Conservation (phyloP, 2,797 vertebrate species). For the Micromesistius poutassou region DNA sequence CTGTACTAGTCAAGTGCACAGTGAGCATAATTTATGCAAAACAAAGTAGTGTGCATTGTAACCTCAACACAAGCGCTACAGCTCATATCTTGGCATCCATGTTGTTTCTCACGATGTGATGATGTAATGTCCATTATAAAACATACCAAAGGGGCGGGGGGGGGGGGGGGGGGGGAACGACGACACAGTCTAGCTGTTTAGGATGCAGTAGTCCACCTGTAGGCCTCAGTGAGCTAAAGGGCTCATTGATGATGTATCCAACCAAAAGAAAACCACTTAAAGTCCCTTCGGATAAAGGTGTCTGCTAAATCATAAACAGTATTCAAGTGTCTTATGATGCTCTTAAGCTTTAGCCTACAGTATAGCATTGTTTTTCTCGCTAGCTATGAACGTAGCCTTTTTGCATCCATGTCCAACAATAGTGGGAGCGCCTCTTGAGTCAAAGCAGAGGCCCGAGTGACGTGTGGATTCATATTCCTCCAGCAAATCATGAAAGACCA, state of each 20-base stretch:
- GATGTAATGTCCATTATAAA: not conserved
- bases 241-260: not conserved
- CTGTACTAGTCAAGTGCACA: no score
- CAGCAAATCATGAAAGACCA: slow-evolving; percentile 99
- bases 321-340: not conserved
- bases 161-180: no score
- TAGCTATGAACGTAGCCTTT: not conserved
- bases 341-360: not conserved
- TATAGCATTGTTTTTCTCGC: not conserved
- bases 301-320: not conserved
- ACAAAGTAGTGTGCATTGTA: no score
- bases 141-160: not conserved
- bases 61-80: not conserved
- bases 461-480: not conserved
- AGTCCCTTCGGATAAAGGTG: not conserved
- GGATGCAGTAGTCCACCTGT: not conserved
- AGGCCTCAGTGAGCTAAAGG: not conserved
- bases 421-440: not conserved
- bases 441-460: not conserved
- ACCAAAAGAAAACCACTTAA: not conserved
- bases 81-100: not conserved
- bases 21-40: no score
- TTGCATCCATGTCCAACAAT: not conserved
- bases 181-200: not conserved
- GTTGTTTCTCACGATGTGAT: not conserved